Conservation (phyloP, 92 coral and sea anemone genomes). For the Porites cylindrica region DNA sequence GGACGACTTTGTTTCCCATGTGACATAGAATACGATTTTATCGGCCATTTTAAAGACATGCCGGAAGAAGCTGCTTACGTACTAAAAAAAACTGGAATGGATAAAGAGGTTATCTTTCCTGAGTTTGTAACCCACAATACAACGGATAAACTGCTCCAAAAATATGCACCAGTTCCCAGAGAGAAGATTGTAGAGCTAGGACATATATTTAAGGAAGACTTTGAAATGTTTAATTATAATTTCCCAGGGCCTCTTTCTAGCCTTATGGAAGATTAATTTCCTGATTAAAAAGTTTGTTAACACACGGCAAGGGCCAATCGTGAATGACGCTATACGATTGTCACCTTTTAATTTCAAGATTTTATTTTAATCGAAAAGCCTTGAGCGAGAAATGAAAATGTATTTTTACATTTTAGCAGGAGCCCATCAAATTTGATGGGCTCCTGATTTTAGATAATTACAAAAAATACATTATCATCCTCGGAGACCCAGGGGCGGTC, state of each 20-base stretch:
- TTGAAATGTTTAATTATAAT: constrained; percentile 28
- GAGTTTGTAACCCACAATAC: constrained; percentile 10
- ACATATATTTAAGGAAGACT: constrained; percentile 6
- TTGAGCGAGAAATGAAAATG: too few relatives aligned
- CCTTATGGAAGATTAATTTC: not conserved
- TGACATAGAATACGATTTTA: constrained; percentile 28
- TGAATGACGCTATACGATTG: too few relatives aligned
- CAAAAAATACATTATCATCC: too few relatives aligned
- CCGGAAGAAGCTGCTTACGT: constrained; percentile 20
- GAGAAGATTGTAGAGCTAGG: constrained; percentile 11
- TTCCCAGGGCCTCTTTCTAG: constrained; percentile 17
- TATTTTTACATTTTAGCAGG: too few relatives aligned
- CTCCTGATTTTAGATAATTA: too few relatives aligned
- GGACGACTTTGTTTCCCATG: constrained; percentile 41
- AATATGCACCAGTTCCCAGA: constrained; percentile 1
- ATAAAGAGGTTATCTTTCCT: not conserved
- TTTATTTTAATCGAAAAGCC: too few relatives aligned
- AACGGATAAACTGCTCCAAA: not conserved
- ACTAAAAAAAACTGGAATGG: constrained; percentile 33
- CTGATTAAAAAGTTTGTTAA: too few relatives aligned
- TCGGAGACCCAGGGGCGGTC: too few relatives aligned
- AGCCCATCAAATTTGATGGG: too few relatives aligned
- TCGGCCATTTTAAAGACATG: constrained; percentile 34
- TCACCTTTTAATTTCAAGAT: too few relatives aligned
- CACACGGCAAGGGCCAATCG: too few relatives aligned